These are phyloP conservation scores for Glyphotaelius pellucidus DNA, from an alignment of 2,888 invertebrate genomes.

Conservation along the genomic window DNA sequence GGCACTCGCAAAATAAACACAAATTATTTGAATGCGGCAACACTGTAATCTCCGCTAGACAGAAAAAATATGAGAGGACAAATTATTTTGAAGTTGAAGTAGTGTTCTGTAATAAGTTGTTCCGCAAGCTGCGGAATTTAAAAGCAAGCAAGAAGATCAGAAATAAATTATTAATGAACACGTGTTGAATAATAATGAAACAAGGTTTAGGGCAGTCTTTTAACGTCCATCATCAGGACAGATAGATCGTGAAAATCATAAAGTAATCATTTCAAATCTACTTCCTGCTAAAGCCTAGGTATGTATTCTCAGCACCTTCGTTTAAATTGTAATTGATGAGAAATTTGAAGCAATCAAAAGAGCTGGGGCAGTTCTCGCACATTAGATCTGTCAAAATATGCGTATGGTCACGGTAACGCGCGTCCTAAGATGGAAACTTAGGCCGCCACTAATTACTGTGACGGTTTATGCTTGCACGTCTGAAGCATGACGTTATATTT, in stretches of 20 bases:
- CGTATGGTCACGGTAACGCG: not conserved
- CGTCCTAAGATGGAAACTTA: not conserved
- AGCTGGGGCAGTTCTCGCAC: not conserved
- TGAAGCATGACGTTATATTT: not conserved
- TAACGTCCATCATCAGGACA: not conserved
- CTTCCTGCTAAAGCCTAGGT: not conserved
- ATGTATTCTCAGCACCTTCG: not conserved
- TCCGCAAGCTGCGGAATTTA: not conserved
- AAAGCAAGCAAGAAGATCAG: not conserved
- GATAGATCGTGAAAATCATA: not conserved
- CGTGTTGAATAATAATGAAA: not conserved
- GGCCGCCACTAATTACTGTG: not conserved
- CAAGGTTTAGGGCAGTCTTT: not conserved
- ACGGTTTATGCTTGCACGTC: not conserved
- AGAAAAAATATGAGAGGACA: not conserved
- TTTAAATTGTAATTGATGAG: not conserved
- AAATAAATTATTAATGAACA: not conserved
- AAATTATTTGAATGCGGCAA: conserved; percentile 16
- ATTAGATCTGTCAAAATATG: not conserved
- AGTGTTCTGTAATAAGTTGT: not conserved
- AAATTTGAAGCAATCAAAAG: not conserved
- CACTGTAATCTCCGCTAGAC: conserved; percentile 22
- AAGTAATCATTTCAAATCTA: not conserved
- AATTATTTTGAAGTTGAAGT: not conserved
- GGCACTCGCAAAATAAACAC: conserved; percentile 24